Conservation (phyloP, 2,888 invertebrate genomes). For the Leptinotarsa rubiginosa region DNA sequence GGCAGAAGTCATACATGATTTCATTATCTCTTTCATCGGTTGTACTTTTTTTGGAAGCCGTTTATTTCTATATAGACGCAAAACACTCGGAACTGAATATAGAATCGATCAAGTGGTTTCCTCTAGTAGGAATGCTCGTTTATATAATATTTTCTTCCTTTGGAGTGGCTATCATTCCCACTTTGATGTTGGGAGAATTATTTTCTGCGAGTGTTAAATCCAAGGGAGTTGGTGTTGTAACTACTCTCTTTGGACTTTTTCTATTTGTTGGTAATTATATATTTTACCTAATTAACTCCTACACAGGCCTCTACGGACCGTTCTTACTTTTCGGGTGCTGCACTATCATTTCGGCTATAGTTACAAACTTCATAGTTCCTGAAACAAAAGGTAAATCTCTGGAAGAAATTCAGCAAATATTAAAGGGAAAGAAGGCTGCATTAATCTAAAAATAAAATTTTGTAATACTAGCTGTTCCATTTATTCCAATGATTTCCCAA, state of each 20-base stretch:
- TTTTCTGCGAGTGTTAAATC: constrained; percentile 57
- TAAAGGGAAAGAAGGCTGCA: background rate
- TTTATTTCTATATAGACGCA: constrained; percentile 52
- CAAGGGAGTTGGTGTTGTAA: constrained; percentile 47
- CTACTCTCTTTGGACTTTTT: constrained; percentile 47
- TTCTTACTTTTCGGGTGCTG: constrained; percentile 53
- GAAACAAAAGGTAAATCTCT: constrained; percentile 50
- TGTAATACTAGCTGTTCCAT: no score
- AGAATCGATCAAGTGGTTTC: constrained; percentile 52
- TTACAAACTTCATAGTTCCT: constrained; percentile 55
- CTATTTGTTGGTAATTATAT: constrained; percentile 53
- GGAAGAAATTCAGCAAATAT: constrained; percentile 36
- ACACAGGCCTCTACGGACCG: constrained; percentile 54
- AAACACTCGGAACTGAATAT: constrained; percentile 47
- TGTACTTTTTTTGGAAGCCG: constrained; percentile 46
- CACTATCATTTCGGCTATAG: constrained; percentile 41
- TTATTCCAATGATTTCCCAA: no score
- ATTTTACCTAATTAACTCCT: constrained; percentile 55
- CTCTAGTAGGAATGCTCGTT: constrained; percentile 56
- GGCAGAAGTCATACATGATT: constrained; percentile 49
- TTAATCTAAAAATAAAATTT: background rate
- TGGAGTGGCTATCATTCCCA: constrained; percentile 55
- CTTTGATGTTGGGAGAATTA: constrained; percentile 56
- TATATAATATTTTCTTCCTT: constrained; percentile 51
- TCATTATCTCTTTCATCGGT: constrained; percentile 50